Conservation (phyloP, 1,140 invertebrate genomes). For the Leptoteleia sp. region DNA sequence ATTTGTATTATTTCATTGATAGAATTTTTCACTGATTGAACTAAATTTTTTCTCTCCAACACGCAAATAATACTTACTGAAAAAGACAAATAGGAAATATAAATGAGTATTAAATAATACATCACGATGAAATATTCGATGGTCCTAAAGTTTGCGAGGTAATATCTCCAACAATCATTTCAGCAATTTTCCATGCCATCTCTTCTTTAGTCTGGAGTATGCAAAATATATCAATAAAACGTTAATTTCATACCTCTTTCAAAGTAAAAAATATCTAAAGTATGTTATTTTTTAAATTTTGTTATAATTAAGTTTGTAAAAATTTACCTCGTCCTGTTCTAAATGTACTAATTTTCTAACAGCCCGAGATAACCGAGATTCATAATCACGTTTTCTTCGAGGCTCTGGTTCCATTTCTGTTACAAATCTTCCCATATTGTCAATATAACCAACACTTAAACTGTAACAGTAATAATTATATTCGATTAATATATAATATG, state of each 20-base stretch:
- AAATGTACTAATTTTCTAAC: conserved; percentile 90
- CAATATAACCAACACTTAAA: conserved; percentile 91
- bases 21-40: not conserved
- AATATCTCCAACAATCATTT: conserved; percentile 96
- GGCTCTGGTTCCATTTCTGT: conserved; percentile 94
- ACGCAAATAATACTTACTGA: conserved; percentile 23
- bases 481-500: no score
- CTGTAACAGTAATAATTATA: conserved; percentile 77
- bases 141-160: conserved; percentile 89
- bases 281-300: no score
- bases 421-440: conserved; percentile 92
- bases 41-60: not conserved
- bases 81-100: conserved; percentile 13
- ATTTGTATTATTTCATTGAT: not conserved
- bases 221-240: no score
- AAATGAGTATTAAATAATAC: conserved; percentile 15
- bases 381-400: conserved; percentile 84
- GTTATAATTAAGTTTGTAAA: no score
- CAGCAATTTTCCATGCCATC: conserved; percentile 95
- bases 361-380: conserved; percentile 84
- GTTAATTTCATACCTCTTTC: no score
- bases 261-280: no score
- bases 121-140: conserved; percentile 75
- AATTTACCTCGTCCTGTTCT: conserved; percentile 86
- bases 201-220: conserved; percentile 95